Evolutionary conservation across 1,140 invertebrate genomes (phyloP), one percentile per base, ranked within the genome.

Genomic region (Odontomachus brunneus): DNA sequence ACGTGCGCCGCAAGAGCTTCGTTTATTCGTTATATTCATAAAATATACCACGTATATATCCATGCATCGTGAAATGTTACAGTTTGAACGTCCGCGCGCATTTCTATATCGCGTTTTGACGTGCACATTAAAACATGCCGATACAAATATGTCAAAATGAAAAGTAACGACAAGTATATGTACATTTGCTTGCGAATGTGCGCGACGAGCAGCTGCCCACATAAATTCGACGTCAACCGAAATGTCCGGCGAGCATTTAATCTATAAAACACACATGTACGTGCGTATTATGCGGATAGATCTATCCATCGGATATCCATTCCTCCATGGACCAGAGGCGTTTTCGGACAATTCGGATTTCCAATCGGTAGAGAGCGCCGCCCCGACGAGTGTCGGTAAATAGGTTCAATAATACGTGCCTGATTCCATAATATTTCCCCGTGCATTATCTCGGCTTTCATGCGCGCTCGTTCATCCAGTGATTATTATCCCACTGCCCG

Each of bases 401-500:
- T 81, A 82, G 55, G 60, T 81, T 38, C 78, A 60, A 86, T 86
- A 86, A 86, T 82, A 82, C 63, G n/a, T 59, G 12, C 38, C 59
- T 81, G 76, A 86, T 76, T 83, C 53, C 84, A 65, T 85, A 76
- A 86, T 86, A 86, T 83, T 87, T 86, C 65, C 49, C 49, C 57
- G 29, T 14, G 65, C 75, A 80, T 80, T 71, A 78, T 44, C 63
- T 19, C 14, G 63, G 33, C 62, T 69, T 71, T 72, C 66, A 59
- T 24, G 57, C 44, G 48, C 26, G 29, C 12, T 44, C 51, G 62
- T 44, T 67, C 83, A 51, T 66, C 22, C 53, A n/a, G 26, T 63
- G 83, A 86, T 86, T 66, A 81, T 71, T 71, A 80, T 80, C 65
- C 33, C 44, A 38, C 51, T 3, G 7, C 51, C 60, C 29, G 51